Base-by-base conservation (phyloP, 2,113 vertebrate genomes). In the Crotophaga sulcirostris region DNA sequence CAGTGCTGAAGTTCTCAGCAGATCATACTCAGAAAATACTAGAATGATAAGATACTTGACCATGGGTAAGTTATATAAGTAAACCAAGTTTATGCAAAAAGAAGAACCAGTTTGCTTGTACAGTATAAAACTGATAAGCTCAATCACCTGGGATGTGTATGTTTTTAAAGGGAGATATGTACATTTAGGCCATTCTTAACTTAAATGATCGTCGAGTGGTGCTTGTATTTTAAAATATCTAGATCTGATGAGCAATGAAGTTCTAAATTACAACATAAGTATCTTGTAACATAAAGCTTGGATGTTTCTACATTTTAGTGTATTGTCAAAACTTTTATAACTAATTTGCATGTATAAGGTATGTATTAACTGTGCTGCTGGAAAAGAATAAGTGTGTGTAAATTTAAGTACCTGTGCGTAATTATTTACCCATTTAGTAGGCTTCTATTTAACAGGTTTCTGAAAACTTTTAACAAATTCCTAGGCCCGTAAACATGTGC, bases 1-100 rank as follows among this genome's bases (percentile, higher is more conserved):
- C 99, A 76, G 98, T 99, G 92, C 98, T 99, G 59, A 99, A 99
- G 97, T 99, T 99, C 94, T 98, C 99, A 94, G 98, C 98, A 75
- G 99, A 99, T 75, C 99, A 99, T 96, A 97, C 98, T 40, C 98
- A 99, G 97, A 99, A 99, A 93, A 99, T 99, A 97, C 96, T 99
- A 90, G 99, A 99, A 86, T 98, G 98, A 95, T 99, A 99, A 98
- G 99, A 99, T 89, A 96, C 99, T 36, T 98, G 98, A 94, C 77
- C 98, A 23, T 47, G 97, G 98, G 99, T 99, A 98, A 98, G 98
- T 74, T 69, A 60, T 8, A 13, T 6, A 70, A 92, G 18, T 45
- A 70, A 81, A 56, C 16, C 38, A 24, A n/a, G 12, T 51, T 59
- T 52, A 66, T 63, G 13, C 33, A 75, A 74, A 75, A 80, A 6